Conservation (phyloP, 2,888 invertebrate species). For the Cynaeus angustus region DNA sequence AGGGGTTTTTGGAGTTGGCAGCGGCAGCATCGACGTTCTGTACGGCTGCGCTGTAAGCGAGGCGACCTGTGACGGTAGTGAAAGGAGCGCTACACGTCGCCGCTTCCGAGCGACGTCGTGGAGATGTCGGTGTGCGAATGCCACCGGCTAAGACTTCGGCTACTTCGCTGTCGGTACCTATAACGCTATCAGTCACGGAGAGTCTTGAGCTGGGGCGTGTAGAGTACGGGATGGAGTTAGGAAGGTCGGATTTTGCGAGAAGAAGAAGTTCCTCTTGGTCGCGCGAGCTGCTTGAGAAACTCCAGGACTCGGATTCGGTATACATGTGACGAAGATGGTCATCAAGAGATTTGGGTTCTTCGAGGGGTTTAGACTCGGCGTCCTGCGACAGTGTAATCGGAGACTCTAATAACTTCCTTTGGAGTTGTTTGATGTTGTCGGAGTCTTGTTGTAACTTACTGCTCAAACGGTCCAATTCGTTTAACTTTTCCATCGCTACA, state of each 20-base stretch:
- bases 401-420: conserved; percentile 81
- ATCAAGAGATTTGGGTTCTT: conserved; percentile 74
- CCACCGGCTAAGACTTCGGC: conserved; percentile 76
- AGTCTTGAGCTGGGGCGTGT: conserved; percentile 76
- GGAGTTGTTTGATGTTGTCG: conserved; percentile 83
- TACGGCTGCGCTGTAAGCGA: conserved; percentile 80
- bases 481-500: conserved; percentile 84
- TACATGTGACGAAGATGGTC: conserved; percentile 79
- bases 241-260: conserved; percentile 70
- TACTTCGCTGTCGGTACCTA: conserved; percentile 78
- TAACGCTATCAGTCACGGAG: conserved; percentile 77
- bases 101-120: conserved; percentile 76
- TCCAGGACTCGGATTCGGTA: conserved; percentile 79
- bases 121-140: conserved; percentile 73
- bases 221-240: conserved; percentile 70
- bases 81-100: conserved; percentile 77
- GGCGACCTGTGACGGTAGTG: conserved; percentile 78
- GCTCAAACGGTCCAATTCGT: conserved; percentile 85
- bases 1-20: conserved; percentile 69
- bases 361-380: conserved; percentile 74
- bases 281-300: conserved; percentile 79
- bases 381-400: conserved; percentile 69
- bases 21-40: conserved; percentile 76
- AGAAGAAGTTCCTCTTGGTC: conserved; percentile 77
- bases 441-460: conserved; percentile 86